Evolutionary conservation across 2,113 vertebrate genomes (phyloP).

Genomic region (Grus americana): DNA sequence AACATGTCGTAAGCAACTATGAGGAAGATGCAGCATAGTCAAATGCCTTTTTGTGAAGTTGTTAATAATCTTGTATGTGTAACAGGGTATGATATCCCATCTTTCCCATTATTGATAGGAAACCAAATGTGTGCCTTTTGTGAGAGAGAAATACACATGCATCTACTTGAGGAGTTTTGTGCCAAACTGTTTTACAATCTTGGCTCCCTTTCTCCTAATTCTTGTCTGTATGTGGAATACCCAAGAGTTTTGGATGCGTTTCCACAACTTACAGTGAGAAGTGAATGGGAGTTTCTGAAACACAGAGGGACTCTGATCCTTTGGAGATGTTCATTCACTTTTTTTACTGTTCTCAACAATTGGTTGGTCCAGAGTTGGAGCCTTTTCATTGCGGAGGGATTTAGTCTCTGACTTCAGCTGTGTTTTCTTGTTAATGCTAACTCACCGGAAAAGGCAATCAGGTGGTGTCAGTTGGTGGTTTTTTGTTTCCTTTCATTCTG

Average conservation of each 20-base stretch:
- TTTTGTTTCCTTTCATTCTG: constrained; percentile 19
- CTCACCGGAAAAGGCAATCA: background rate
- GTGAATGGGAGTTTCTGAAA: constrained; percentile 23
- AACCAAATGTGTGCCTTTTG: constrained; percentile 73
- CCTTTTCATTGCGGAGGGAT: background rate
- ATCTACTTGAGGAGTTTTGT: constrained; percentile 51
- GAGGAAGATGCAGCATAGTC: constrained; percentile 51
- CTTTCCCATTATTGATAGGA: constrained; percentile 42
- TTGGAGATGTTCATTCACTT: background rate
- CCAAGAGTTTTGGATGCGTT: constrained; percentile 20
- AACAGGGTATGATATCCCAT: constrained; percentile 68
- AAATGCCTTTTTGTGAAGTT: constrained; percentile 58
- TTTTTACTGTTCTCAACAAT: background rate
- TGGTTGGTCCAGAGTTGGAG: constrained; percentile 11
- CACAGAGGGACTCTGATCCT: constrained; percentile 18
- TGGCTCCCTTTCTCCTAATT: constrained; percentile 52
- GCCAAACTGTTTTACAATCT: constrained; percentile 57
- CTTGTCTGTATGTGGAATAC: background rate
- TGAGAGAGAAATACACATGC: constrained; percentile 46
- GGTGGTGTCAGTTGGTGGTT: background rate
- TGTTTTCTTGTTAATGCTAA: background rate
- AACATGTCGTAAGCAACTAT: background rate
- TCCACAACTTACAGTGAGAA: constrained; percentile 5
- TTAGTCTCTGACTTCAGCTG: constrained; percentile 1
- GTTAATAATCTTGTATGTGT: constrained; percentile 53